Conservation (phyloP, 2,113 vertebrate genomes). For the Rostratula benghalensis region DNA sequence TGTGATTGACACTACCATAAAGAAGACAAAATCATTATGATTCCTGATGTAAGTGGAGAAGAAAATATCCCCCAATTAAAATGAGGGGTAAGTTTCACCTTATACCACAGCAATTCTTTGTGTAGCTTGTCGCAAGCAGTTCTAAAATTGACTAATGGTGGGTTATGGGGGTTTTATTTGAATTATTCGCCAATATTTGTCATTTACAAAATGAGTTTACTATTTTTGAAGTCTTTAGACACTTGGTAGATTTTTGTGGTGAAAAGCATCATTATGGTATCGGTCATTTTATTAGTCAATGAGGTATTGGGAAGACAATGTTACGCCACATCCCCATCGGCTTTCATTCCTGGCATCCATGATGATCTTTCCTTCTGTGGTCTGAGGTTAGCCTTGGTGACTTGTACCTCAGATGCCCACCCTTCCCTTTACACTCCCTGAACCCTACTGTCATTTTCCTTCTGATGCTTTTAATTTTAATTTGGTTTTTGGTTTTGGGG, state of each 20-base stretch:
- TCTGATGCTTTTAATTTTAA: not conserved
- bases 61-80: not conserved
- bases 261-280: not conserved
- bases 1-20: not conserved
- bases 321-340: not conserved
- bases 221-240: not conserved
- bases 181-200: not conserved
- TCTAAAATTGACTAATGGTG: not conserved
- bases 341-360: not conserved
- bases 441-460: not conserved
- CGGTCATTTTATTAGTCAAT: slow-evolving; percentile 29
- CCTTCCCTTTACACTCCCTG: not conserved
- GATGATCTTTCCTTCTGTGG: not conserved
- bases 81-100: not conserved
- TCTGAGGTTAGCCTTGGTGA: not conserved
- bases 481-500: no score
- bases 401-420: not conserved
- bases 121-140: not conserved
- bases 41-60: not conserved
- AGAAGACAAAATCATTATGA: not conserved
- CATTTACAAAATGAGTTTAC: not conserved
- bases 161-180: not conserved
- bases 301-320: not conserved
- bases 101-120: not conserved
- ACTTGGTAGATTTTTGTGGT: slow-evolving; percentile 18